Percentiles rank a stretch among this genome's conserved stretches.
phyloP scores from a whole-genome alignment of 2,797 vertebrate species.

The Gambusia yucatana region DNA sequence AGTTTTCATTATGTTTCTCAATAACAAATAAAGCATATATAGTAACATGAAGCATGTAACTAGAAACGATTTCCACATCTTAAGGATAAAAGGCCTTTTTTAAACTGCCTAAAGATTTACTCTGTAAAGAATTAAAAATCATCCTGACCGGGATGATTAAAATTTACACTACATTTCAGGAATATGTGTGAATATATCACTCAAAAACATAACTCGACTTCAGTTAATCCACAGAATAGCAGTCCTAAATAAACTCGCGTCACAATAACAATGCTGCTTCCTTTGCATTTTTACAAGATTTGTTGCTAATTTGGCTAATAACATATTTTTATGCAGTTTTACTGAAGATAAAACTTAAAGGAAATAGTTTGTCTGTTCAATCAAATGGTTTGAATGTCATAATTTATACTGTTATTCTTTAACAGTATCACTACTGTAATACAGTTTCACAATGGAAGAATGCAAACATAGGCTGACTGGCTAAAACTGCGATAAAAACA shows the following conservation, averaged over 20 bases:
- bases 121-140: neutral
- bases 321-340: neutral
- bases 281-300: neutral
- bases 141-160: too few species aligned
- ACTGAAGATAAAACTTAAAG: neutral
- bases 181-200: neutral
- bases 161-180: neutral
- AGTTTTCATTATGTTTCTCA: too few species aligned
- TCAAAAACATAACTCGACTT: neutral
- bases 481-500: neutral
- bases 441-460: neutral
- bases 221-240: neutral
- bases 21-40: too few species aligned
- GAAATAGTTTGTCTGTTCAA: neutral
- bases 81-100: neutral
- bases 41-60: too few species aligned
- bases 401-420: neutral
- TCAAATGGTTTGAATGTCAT: neutral
- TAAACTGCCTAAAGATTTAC: neutral
- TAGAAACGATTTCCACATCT: too few species aligned
- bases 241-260: neutral
- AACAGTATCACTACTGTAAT: neutral
- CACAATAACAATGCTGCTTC: neutral
- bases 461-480: neutral
- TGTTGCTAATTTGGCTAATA: neutral